Evolutionary conservation across 2,113 vertebrate species (phyloP).

Genomic region (Notarius lentiginosus): DNA sequence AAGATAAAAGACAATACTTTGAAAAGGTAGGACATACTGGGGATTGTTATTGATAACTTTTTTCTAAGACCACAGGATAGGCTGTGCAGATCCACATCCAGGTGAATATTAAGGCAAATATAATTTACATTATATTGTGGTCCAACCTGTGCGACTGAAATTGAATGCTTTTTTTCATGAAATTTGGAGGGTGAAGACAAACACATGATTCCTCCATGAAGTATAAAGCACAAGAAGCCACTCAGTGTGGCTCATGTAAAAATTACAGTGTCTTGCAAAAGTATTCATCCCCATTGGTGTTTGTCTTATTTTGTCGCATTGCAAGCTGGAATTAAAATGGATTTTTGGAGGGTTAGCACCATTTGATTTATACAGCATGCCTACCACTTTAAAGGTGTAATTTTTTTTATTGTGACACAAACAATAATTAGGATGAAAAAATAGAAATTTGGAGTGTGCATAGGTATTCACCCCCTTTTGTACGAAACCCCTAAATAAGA

Average conservation of each 20-base stretch:
- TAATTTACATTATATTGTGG: not conserved
- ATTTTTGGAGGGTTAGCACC: too few species aligned
- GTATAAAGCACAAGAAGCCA: not conserved
- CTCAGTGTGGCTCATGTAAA: not conserved
- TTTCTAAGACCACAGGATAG: not conserved
- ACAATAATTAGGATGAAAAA: too few species aligned
- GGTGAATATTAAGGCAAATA: not conserved
- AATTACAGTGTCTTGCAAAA: too few species aligned
- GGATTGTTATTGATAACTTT: not conserved
- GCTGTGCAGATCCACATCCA: not conserved
- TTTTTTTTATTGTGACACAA: too few species aligned
- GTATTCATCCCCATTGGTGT: too few species aligned
- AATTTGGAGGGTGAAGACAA: not conserved
- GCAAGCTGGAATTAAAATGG: too few species aligned
- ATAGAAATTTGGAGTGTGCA: too few species aligned
- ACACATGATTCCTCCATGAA: not conserved
- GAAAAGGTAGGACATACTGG: not conserved
- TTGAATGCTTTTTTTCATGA: not conserved
- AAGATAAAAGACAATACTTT: not conserved
- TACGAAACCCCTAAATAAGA: too few species aligned
- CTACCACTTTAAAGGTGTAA: too few species aligned
- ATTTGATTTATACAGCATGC: too few species aligned
- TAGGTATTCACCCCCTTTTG: too few species aligned
- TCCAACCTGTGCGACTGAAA: not conserved
- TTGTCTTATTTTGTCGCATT: too few species aligned